A percentile compares a stretch with the other conserved stretches of the same genome.
Conservation (phyloP, 2,797 vertebrate genomes). For the Oryzias dopingdopingensis region DNA sequence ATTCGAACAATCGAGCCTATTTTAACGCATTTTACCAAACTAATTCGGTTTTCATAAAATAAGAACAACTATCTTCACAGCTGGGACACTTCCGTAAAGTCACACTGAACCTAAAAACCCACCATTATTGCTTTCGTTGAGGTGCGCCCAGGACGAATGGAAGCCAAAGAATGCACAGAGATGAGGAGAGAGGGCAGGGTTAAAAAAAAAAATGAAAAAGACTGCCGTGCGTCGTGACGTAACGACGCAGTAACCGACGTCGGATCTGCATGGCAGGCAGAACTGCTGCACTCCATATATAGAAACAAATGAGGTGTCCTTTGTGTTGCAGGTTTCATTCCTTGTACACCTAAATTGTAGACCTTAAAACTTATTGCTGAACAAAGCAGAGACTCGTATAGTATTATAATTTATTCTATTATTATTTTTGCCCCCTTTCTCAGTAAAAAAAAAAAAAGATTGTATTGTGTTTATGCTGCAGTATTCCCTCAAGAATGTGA, state of each 20-base stretch:
- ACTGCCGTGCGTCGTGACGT: conserved; percentile 53
- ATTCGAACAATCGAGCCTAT: conserved; percentile 1
- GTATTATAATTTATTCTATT: no score
- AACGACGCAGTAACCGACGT: conserved; percentile 18
- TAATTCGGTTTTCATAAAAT: neutral
- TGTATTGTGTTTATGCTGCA: conserved; percentile 3
- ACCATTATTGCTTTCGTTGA: conserved; percentile 67
- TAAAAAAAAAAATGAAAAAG: conserved; percentile 4
- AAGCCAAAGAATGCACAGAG: conserved; percentile 61
- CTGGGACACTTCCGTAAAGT: rapidly evolving
- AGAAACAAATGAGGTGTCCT: conserved; percentile 28
- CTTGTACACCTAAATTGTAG: neutral
- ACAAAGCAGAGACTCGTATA: no score
- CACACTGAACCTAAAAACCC: conserved; percentile 39
- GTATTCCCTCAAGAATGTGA: conserved; percentile 17
- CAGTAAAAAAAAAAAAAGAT: no score
- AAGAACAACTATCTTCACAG: neutral
- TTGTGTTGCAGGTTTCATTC: neutral
- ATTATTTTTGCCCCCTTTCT: no score
- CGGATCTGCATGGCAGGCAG: neutral
- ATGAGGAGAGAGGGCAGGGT: conserved; percentile 10
- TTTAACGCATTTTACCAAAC: neutral
- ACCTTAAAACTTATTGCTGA: no score
- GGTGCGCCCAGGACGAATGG: conserved; percentile 53
- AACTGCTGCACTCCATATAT: conserved; percentile 49